These are phyloP conservation scores for Temnothorax curvispinosus DNA, from an alignment of 1,140 invertebrate genomes.

Conservation along the genomic window DNA sequence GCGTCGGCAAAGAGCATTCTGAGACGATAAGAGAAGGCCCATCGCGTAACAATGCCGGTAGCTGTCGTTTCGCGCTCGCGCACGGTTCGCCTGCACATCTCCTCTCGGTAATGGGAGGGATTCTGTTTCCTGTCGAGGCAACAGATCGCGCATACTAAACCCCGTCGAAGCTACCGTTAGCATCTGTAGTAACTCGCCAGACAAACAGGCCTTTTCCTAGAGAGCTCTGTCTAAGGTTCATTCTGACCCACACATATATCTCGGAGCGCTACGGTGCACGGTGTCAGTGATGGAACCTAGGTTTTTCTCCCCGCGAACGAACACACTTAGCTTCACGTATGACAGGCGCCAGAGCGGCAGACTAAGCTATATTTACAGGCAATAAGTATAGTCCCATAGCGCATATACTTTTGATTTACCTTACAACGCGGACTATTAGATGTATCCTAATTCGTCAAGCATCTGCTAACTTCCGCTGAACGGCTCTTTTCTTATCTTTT, in stretches of 20 bases:
- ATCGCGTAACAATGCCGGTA: slow-evolving; percentile 77
- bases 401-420: slow-evolving; percentile 18
- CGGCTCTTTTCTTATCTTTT: not conserved
- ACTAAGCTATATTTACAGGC: slow-evolving; percentile 24
- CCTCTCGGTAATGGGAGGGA: slow-evolving; percentile 73
- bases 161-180: slow-evolving; percentile 77
- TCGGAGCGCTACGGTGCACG: not conserved
- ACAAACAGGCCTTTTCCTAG: slow-evolving; percentile 56
- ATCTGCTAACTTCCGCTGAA: not conserved
- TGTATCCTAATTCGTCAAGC: slow-evolving; percentile 15
- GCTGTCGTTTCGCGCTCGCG: slow-evolving; percentile 44
- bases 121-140: slow-evolving; percentile 79
- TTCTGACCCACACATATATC: slow-evolving; percentile 1
- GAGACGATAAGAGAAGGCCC: slow-evolving; percentile 64
- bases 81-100: slow-evolving; percentile 13
- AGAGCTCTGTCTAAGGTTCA: slow-evolving; percentile 36
- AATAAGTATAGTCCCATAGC: slow-evolving; percentile 16
- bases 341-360: slow-evolving; percentile 19
- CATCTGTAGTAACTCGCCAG: slow-evolving; percentile 59
- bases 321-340: slow-evolving; percentile 29
- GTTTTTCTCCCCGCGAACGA: slow-evolving; percentile 8
- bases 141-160: slow-evolving; percentile 80
- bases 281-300: slow-evolving; percentile 13
- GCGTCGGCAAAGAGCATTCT: slow-evolving; percentile 55
- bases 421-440: slow-evolving; percentile 21